Evolutionary conservation across 2,888 invertebrate genomes (phyloP), one percentile per base, ranked within the genome.

Genomic region (Rutpela maculata): DNA sequence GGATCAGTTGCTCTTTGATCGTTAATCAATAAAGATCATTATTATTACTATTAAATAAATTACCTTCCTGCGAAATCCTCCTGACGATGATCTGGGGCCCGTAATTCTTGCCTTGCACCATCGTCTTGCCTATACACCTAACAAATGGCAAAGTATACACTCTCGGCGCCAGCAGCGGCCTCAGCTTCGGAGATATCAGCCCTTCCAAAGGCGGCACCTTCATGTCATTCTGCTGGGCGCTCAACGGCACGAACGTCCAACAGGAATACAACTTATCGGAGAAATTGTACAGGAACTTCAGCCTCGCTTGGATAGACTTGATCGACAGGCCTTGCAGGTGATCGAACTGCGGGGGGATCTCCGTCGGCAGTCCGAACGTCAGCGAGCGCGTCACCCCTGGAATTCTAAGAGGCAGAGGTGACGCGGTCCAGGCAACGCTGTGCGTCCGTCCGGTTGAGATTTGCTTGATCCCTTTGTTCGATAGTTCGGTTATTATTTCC

Each of bases 51-150:
- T 26, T 26, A 26, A n/a, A 3, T 26, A 26, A 0, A 38, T 43
- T 83, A 80, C 92, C 92, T 85, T 92, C 91, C 70, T 92, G 92
- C 7, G 92, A 90, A 35, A 94, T 90, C 62, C 94, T 88, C 81
- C 92, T 91, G 12, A 94, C 93, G 7, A 92, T 93, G 31, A 94
- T 93, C 86, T 92, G 93, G 0, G 93, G 93, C 0, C 93, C 93
- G 83, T 93, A 93, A 87, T 93, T 93, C 81, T 92, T 91, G 18
- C 93, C 93, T 86, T 93, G 93, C 11, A 93, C 92, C 93, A 93
- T 93, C 0, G 93, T 94, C 77, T 93, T 91, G n/a, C 93, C 92
- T 11, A 93, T 90, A 78, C 92, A 91, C 70, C 93, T 88, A 3
- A 93, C 93, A 85, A 94, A 90, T 0, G 93, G 93, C 77, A 93